A percentile compares a stretch with the other conserved stretches of the same genome.
These are phyloP conservation scores for Carcina quercana DNA, from an alignment of 2,888 invertebrate species.

Conservation along the genomic window DNA sequence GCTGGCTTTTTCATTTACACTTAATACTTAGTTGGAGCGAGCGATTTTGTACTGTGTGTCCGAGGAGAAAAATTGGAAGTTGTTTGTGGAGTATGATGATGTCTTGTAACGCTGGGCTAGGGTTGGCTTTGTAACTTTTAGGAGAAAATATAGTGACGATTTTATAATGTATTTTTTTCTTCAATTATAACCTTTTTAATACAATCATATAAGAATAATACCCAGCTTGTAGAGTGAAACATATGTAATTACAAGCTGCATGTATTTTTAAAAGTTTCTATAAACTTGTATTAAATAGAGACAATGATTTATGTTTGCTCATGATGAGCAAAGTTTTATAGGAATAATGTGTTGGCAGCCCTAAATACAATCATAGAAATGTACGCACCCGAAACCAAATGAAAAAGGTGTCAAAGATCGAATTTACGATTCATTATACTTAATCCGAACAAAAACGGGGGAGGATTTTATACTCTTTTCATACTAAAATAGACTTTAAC, in stretches of 20 bases:
- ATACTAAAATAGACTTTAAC: slow-evolving; percentile 20
- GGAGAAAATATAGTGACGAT: no score
- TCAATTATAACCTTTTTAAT: no score
- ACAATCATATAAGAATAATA: no score
- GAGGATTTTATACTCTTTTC: slow-evolving; percentile 17
- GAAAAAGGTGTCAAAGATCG: slow-evolving; percentile 75
- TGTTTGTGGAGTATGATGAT: slow-evolving; percentile 2
- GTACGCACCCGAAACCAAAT: slow-evolving; percentile 59
- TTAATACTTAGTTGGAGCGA: slow-evolving; percentile 14
- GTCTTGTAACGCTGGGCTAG: slow-evolving; percentile 13
- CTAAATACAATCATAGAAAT: slow-evolving; percentile 54
- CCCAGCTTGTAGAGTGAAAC: no score
- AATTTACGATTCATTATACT: slow-evolving; percentile 74
- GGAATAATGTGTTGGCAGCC: slow-evolving; percentile 11
- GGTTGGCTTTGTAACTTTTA: no score
- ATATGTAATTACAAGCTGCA: no score
- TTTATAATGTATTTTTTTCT: no score
- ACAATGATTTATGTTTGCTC: no score
- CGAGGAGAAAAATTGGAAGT: slow-evolving; percentile 15
- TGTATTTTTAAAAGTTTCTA: no score
- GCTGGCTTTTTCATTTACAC: slow-evolving; percentile 55
- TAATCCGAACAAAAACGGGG: slow-evolving; percentile 66
- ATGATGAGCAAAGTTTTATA: background rate
- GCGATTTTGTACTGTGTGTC: slow-evolving; percentile 18
- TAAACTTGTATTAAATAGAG: no score